Percentiles rank a stretch among this genome's conserved stretches.
Conservation (phyloP, 1,140 invertebrate genomes). For the Drosophila azteca region DNA sequence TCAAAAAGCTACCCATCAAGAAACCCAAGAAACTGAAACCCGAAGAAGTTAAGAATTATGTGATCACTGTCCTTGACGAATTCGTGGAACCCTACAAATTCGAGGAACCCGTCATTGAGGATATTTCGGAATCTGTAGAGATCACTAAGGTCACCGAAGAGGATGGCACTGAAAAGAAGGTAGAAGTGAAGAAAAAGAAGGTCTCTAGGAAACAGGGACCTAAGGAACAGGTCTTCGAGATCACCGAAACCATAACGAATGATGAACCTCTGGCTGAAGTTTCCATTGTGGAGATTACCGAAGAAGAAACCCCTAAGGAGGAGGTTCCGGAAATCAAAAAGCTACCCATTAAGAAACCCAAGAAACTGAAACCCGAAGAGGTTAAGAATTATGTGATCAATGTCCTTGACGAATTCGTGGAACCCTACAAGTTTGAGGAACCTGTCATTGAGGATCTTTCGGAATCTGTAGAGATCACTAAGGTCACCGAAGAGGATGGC, state of each 20-base stretch:
- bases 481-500: constrained; percentile 34
- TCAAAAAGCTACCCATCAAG: constrained; percentile 35
- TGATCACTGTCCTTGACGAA: constrained; percentile 53
- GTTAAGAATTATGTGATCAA: constrained; percentile 56
- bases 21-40: constrained; percentile 60
- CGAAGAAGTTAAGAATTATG: constrained; percentile 47
- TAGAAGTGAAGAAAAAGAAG: constrained; percentile 43
- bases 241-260: constrained; percentile 13
- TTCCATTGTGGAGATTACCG: too few relatives aligned
- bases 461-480: constrained; percentile 37
- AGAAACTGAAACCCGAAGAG: constrained; percentile 54
- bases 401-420: constrained; percentile 33
- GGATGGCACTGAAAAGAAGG: constrained; percentile 36
- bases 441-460: constrained; percentile 49
- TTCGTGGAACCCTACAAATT: constrained; percentile 31
- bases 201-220: constrained; percentile 39
- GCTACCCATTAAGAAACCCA: constrained; percentile 37
- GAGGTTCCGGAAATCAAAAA: constrained; percentile 34
- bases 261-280: too few relatives aligned
- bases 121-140: constrained; percentile 44
- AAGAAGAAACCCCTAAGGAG: neutral
- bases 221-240: constrained; percentile 45
- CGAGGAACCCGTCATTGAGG: constrained; percentile 44
- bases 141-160: constrained; percentile 18
- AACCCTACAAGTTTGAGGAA: constrained; percentile 16